phyloP scores from a whole-genome alignment of 2,888 invertebrate species.

The Ennomos erosarius region DNA sequence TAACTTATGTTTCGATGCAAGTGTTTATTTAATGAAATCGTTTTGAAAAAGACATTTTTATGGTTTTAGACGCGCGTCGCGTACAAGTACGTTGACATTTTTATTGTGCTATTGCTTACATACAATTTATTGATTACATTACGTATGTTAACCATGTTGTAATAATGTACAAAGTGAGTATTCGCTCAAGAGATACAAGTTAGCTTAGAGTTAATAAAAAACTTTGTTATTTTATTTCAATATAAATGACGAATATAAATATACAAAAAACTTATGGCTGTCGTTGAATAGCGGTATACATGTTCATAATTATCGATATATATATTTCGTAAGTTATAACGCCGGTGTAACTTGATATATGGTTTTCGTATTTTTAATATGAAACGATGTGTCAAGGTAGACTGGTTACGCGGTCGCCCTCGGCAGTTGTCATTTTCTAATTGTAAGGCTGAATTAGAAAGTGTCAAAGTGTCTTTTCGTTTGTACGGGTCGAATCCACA shows the following conservation, averaged over 20 bases:
- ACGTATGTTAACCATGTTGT: constrained; percentile 73
- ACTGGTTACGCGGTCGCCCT: constrained; percentile 65
- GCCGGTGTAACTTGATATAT: constrained; percentile 43
- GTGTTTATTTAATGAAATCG: constrained; percentile 30
- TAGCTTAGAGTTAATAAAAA: constrained; percentile 71
- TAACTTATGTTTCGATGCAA: constrained; percentile 31
- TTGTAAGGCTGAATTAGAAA: constrained; percentile 84
- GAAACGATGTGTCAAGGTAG: constrained; percentile 30
- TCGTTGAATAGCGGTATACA: constrained; percentile 59
- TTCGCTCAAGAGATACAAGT: constrained; percentile 78
- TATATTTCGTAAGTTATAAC: constrained; percentile 41
- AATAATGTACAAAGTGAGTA: constrained; percentile 84
- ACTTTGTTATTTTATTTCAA: constrained; percentile 29
- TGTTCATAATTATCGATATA: constrained; percentile 53
- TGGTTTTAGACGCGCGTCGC: constrained; percentile 43
- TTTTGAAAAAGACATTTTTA: constrained; percentile 45
- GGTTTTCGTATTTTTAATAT: constrained; percentile 26
- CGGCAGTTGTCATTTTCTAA: constrained; percentile 76
- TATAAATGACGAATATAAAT: constrained; percentile 53
- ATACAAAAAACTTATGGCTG: constrained; percentile 62
- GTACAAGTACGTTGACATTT: constrained; percentile 42
- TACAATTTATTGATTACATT: constrained; percentile 56
- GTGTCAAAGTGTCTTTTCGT: constrained; percentile 58
- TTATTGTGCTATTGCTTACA: constrained; percentile 71
- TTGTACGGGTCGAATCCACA: constrained; percentile 32